Base-by-base conservation (phyloP, 2,888 invertebrate species). In the Chydorus sphaericus region DNA sequence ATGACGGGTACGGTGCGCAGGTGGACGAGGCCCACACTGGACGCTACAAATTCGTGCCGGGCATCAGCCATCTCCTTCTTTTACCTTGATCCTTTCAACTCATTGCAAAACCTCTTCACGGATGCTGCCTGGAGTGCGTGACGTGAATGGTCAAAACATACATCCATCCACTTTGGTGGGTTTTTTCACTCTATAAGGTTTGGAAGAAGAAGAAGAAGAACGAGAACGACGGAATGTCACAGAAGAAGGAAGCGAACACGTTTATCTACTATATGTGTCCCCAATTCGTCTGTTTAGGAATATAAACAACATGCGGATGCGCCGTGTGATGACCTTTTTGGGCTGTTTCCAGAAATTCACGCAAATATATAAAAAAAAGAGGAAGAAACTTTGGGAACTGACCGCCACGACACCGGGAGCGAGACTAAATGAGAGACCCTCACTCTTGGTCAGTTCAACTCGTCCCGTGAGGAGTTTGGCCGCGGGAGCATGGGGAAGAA, bases 21-120 rank as follows among this genome's bases (percentile, higher is more conserved):
- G 28, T 36, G 37, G 3, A 38, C 26, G 26, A 37, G 20, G 26
- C 37, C 36, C 23, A 38, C 28, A 26, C 37, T 37, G 28, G 26
- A 31, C n/a, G 38, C 36, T 36, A 53, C 37, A 28, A 53, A 53
- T 53, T 53, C 53, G 37, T 53, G 53, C 26, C 53, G 39, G 48
- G 55, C 48, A 31, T 55, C 48, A 31, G 31, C 48, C 48, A 26
- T 44, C 39, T 4, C 44, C 26, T 44, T 10, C 23, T 4, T 18
- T 39, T 18, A 20, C 6, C 23, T 20, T 20, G 44, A 23, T 44
- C 28, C 23, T 44, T 23, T 44, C 44, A 4, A 4, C 5, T n/a
- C 4, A 3, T 5, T 4, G 44, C 10, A 23, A 44, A 38, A 38
- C n/a, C n/a, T n/a, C n/a, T 36, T n/a, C 36, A 36, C 36, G 36